Evolutionary conservation across 2,113 vertebrate genomes (phyloP), one percentile per base, ranked within the genome.

Genomic region (Pimephales promelas): DNA sequence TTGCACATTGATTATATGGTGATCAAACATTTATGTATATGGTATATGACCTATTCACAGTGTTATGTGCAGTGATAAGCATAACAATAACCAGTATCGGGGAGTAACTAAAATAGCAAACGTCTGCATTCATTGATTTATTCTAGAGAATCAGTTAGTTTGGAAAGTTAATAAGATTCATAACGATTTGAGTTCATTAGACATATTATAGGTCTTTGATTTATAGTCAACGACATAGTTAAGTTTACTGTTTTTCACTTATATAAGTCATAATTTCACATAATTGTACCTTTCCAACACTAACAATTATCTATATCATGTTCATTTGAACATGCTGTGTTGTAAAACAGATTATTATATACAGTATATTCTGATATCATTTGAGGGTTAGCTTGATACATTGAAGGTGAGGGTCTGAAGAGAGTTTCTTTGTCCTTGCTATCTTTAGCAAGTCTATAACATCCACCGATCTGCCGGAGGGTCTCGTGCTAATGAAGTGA

Each of bases 361-460:
- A 40, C 14, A 31, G 49, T 56, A 54, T 9, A 71, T 31, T 73
- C 40, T 56, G 73, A 28, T 24, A 71, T 34, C 7, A 43, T 82
- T 81, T 81, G 64, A 68, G 36, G 9, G 20, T 68, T 34, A 66
- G 31, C 31, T 18, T 40, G 64, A 68, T 68, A 40, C 4, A 68
- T 36, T 34, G 4, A 16, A 68, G 31, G 62, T 47, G 64, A 56
- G 59, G 10, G 9, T 61, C 10, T 14, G 24, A 61, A 24, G 28
- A 64, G 66, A 84, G 22, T 59, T 56, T 80, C 40, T 47, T 24
- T 16, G 20, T 16, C 22, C 68, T 43, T 45, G 34, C 22, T 72
- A n/a, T 72, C n/a, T 71, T 71, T 8, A 72, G 68, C 68, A 40
- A 40, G 64, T 68, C 34, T 22, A 40, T n/a, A 20, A 11, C 31